Conservation (phyloP, 30 jellyfish, hydroid and myxozoan species). For the Cassiopea xamachana region DNA sequence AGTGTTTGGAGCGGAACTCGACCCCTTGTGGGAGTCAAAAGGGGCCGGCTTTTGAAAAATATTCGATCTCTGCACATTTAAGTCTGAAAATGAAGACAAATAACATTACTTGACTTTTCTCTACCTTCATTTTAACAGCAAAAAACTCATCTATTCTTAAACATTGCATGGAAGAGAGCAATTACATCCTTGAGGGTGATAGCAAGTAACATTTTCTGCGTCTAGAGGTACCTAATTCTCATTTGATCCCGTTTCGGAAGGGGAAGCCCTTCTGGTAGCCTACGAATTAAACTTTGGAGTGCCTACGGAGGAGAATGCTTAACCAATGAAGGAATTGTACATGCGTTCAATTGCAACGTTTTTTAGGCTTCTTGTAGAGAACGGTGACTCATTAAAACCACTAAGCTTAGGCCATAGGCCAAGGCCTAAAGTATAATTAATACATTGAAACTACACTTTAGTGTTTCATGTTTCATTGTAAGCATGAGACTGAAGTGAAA, state of each 20-base stretch:
- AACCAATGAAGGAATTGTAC: too few species aligned
- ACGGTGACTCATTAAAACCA: too few species aligned
- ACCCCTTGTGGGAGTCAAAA: conserved; percentile 46
- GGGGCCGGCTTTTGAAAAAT: conserved; percentile 57
- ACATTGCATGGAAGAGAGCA: neutral
- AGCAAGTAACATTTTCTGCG: too few species aligned
- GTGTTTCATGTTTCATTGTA: neutral
- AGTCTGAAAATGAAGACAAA: neutral
- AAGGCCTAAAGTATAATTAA: neutral
- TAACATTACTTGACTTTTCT: too few species aligned
- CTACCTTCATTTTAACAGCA: neutral
- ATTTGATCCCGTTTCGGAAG: too few species aligned
- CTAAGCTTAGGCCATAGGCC: neutral
- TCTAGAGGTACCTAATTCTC: too few species aligned
- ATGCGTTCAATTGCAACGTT: too few species aligned
- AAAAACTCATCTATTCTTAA: neutral
- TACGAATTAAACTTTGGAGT: too few species aligned
- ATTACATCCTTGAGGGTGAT: too few species aligned
- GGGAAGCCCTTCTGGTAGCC: too few species aligned
- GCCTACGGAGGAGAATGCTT: too few species aligned
- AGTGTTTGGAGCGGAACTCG: conserved; percentile 32
- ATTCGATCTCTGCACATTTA: conserved; percentile 39
- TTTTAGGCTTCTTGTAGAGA: too few species aligned
- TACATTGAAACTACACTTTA: neutral
- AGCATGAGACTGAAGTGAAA: neutral